Percentiles rank a stretch among this genome's conserved stretches.
Evolutionary conservation across 1,140 invertebrate genomes (phyloP).

Genomic region (Bathynomus jamesi): DNA sequence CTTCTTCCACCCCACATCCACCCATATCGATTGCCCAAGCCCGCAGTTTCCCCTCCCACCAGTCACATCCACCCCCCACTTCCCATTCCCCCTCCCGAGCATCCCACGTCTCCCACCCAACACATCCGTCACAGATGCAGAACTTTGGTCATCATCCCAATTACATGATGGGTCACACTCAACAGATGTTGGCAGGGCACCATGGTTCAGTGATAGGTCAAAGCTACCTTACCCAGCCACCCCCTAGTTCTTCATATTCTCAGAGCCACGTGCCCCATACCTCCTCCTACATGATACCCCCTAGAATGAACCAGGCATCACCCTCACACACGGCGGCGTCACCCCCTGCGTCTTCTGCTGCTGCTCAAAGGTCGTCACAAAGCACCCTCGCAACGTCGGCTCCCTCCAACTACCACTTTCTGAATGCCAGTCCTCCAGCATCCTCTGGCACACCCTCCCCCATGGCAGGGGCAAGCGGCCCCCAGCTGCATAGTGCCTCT

Average conservation of each 20-base stretch:
- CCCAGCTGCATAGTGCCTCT: constrained; percentile 40
- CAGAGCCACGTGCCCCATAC: constrained; percentile 46
- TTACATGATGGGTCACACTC: constrained; percentile 41
- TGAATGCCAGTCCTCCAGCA: constrained; percentile 36
- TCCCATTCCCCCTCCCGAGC: constrained; percentile 33
- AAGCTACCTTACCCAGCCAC: constrained; percentile 41
- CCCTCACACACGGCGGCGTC: constrained; percentile 40
- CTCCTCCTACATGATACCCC: constrained; percentile 31
- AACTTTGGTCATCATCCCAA: constrained; percentile 41
- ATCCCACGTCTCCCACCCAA: constrained; percentile 36
- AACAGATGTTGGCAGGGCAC: constrained; percentile 38
- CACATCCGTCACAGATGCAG: constrained; percentile 39
- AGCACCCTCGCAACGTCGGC: constrained; percentile 39
- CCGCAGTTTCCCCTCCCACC: constrained; percentile 47
- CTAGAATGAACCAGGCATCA: constrained; percentile 22
- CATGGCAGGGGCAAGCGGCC: constrained; percentile 40
- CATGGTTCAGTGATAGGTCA: constrained; percentile 39
- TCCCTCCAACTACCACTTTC: constrained; percentile 38
- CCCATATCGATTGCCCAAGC: constrained; percentile 42
- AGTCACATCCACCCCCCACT: constrained; percentile 50
- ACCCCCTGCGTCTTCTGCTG: constrained; percentile 39
- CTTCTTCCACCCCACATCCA: constrained; percentile 32
- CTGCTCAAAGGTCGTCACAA: constrained; percentile 32
- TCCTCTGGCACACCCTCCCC: constrained; percentile 32
- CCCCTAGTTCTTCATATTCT: constrained; percentile 47